Evolutionary conservation across 1,140 invertebrate genomes (phyloP), one percentile per base, ranked within the genome.

Genomic region (Drosophila albomicans): DNA sequence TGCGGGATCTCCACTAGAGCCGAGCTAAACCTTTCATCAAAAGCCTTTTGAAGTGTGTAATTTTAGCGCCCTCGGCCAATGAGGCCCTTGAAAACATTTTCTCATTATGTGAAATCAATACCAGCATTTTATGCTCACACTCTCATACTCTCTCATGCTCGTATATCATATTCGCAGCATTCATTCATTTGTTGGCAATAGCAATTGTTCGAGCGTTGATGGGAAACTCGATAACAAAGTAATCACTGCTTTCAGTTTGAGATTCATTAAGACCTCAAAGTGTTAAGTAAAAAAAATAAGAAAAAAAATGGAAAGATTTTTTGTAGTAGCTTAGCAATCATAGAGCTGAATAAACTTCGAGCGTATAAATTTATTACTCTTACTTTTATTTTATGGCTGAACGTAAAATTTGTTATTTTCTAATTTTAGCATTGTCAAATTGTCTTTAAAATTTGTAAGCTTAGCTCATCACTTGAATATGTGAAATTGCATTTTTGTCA

Each of bases 71-170:
- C 75, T 63, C 70, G 48, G 57, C 58, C 20, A 20, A 43, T 63
- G 28, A 15, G 38, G 63, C 58, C 46, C 77, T 64, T 64, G 28
- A 65, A 51, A 56, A 38, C 35, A 68, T 79, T 78, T 73, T 70
- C 64, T 52, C 48, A 79, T 82, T 80, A 69, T 74, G 43, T 79
- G 82, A 86, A 86, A 86, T 86, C 84, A 56, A 88, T 87, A 86
- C 82, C 82, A 86, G 82, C 84, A 86, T 79, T 75, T 56, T 85
- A 61, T 62, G 49, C 43, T 62, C 62, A 63, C 62, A 64, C 52
- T 15, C 35, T 25, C 20, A 25, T 25, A 25, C 20, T 25, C 20
- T 25, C 20, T 25, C 20, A 25, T 25, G 20, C 5, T 41, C 11
- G 35, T 52, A 30, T 13, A 41, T 41, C 45, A 43, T 65, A 65